These are phyloP conservation scores for Acarapis woodi DNA, from an alignment of 1,140 invertebrate species.

Conservation along the genomic window DNA sequence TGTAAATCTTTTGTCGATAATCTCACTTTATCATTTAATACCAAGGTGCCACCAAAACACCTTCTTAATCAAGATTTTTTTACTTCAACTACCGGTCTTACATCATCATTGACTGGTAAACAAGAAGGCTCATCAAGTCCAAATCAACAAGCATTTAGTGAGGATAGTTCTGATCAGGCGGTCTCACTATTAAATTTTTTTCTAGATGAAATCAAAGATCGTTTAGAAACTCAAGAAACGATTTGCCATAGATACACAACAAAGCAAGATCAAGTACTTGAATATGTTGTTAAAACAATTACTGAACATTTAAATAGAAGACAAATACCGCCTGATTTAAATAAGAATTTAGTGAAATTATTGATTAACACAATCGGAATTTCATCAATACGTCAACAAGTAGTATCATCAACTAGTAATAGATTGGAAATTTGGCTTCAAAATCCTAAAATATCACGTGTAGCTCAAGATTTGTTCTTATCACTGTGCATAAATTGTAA, in stretches of 20 bases:
- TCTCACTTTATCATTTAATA: constrained; percentile 58
- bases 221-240: constrained; percentile 4
- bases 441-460: constrained; percentile 66
- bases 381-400: constrained; percentile 47
- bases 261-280: constrained; percentile 39
- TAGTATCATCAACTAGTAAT: no score
- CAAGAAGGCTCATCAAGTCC: background rate
- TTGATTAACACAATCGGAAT: constrained; percentile 54
- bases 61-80: constrained; percentile 10
- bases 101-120: background rate
- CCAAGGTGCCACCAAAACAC: constrained; percentile 29
- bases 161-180: constrained; percentile 10
- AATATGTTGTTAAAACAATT: constrained; percentile 49
- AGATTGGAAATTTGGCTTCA: constrained; percentile 76
- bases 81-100: background rate
- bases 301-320: constrained; percentile 54
- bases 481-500: constrained; percentile 70
- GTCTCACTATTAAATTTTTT: constrained; percentile 9
- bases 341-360: constrained; percentile 55
- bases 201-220: constrained; percentile 1
- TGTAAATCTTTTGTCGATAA: constrained; percentile 78
- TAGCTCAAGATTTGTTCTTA: constrained; percentile 71
- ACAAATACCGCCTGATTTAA: constrained; percentile 52
- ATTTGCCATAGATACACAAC: constrained; percentile 15
- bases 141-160: background rate